Evolutionary conservation across 2,888 invertebrate species (phyloP), one percentile per base, ranked within the genome.

Genomic region (Caenorhabditis sp.): DNA sequence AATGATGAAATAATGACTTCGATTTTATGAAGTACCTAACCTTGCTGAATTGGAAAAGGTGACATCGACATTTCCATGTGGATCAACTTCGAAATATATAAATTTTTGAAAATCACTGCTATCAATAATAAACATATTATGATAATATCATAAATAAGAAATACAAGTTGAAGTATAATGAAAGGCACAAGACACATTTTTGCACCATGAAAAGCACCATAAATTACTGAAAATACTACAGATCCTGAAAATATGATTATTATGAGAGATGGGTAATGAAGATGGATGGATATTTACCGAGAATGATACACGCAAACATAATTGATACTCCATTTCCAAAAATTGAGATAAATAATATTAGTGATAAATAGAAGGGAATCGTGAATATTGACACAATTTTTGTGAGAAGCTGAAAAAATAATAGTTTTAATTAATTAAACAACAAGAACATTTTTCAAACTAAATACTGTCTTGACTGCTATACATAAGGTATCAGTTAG

Each of bases 181-280:
- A 83, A 84, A 1, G 84, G 84, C 60, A 84, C 83, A 1, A 84
- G 72, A 66, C 84, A 84, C 76, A 84, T 73, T 77, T 84, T 84
- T 54, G 80, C 78, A 57, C 84, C 84, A 38, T 77, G 75, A 67
- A 82, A 84, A 1, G 81, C 79, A 54, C 82, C 84, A 66, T 83
- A 83, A 59, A 84, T 54, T 10, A 83, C 80, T 21, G 74, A 83
- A 25, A 75, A 64, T 5, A 74, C 72, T 10, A 84, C 83, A 2
- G 80, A 81, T 10, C 76, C 80, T 72, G 68, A 31, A 69, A 80
- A 71, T 38, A 70, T 21, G 7, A n/a, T 3, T 53, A 10, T 25
- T 10, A 21, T 23, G 5, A 53, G 12, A n/a, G n/a, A n/a, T n/a
- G n/a, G n/a, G n/a, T n/a, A n/a, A n/a, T n/a, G n/a, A n/a, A n/a